Base-by-base conservation (phyloP, 2,113 vertebrate genomes). In the Sinocyclocheilus anophthalmus region DNA sequence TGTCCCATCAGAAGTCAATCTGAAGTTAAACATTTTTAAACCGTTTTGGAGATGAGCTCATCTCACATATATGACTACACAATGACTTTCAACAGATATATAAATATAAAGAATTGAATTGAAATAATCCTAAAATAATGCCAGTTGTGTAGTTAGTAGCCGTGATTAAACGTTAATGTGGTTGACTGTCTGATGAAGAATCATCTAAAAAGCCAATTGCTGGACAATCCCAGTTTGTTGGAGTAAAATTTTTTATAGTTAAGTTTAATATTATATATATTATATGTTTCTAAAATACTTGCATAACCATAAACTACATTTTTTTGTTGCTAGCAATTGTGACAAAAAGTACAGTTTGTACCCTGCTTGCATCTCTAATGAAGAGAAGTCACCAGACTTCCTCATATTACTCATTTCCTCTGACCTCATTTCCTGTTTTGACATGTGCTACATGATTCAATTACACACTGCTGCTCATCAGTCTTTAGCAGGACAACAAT, bases 391-490 rank as follows among this genome's bases (percentile, higher is more conserved):
- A 39, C 20, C 78, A 63, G 59, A 65, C n/a, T 45, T 26, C 13
- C 57, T n/a, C 20, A 1, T 48, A 75, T 75, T 75, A 42, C 45
- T 82, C 63, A 67, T 33, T 26, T 81, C 22, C 39, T 81, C 59
- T 81, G 78, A 81, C 78, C 57, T 81, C 57, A 61, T 45, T 48
- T 82, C 63, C 61, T 69, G 76, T 77, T 50, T 76, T 76, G 45
- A 76, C 59, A 50, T 50, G 24, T 33, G 42, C 80, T 53, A n/a
- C n/a, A 20, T 50, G 39, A 2, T 50, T 82, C 30, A 69, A 53
- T 81, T 45, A 80, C n/a, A 80, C 1, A 45, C 57, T 48, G 57
- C 37, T 42, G n/a, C 59, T 67, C 79, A 67, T 81, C 79, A 48
- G 24, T 67, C 59, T 81, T 81, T 7, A 81, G 79, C 20, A 13